Evolutionary conservation across 1,140 invertebrate species (phyloP), one percentile per base, ranked within the genome.

Genomic region (Diachasma alloeum): DNA sequence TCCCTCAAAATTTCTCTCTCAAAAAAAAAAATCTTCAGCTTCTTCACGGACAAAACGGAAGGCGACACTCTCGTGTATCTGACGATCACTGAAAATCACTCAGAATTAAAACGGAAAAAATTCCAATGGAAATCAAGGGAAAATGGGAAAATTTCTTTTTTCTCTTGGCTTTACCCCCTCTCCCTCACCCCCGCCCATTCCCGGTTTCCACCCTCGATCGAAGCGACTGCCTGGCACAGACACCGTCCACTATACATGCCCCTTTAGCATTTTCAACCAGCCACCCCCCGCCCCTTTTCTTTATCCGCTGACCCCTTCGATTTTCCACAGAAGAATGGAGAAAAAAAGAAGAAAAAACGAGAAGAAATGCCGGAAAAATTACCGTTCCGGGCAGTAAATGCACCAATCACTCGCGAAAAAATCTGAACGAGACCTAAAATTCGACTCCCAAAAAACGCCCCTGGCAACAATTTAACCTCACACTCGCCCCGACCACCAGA

Each of bases 71-170:
- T 84, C 74, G 74, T 79, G 80, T 63, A 8, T 37, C 31, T 37
- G 81, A 83, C 82, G 82, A 87, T 84, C 85, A 87, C 85, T 84
- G 83, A 86, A 87, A 79, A 80, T 84, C 84, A 77, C 82, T 70
- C 80, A 72, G 15, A 66, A 56, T 37, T 59, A 56, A 46, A 31
- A 26, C 31, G 2, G 13, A 9, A 68, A n/a, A 37, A 39, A 68
- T n/a, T 15, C 6, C 10, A 31, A 72, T 53, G 37, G n/a, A 75
- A 59, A 44, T 53, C 39, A 59, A 71, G 10, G 71, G 37, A 77
- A 53, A 72, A 37, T 74, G 19, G 26, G 10, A 46, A 68, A 26
- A 24, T 13, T 66, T 13, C 19, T 10, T 31, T 66, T 59, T 59
- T 22, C n/a, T 19, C 9, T 59, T 59, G 53, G 78, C 31, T 31